phyloP scores from a whole-genome alignment of 2,113 vertebrate species.

The Tragelaphus scriptus region DNA sequence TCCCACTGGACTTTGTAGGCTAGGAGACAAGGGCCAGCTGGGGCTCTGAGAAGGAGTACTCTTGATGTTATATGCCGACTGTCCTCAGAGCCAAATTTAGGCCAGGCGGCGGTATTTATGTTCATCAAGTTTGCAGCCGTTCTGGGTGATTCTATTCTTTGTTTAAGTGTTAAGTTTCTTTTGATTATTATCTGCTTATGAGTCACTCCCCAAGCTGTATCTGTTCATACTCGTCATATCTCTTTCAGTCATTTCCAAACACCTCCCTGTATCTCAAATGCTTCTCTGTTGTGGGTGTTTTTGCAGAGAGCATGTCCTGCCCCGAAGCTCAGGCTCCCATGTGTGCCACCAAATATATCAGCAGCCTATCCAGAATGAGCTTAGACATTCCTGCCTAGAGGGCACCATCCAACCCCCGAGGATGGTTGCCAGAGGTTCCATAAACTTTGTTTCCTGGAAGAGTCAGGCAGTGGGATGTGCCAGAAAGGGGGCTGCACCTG shows the following conservation, averaged over 20 bases:
- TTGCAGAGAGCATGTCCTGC: background rate
- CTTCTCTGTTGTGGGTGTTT: background rate
- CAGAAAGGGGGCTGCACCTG: background rate
- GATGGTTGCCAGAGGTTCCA: background rate
- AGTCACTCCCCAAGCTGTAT: conserved; percentile 26
- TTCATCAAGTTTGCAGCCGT: background rate
- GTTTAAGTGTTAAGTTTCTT: conserved; percentile 23
- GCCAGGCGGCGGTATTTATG: background rate
- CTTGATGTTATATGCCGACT: background rate
- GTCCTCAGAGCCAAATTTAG: background rate
- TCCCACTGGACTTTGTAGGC: background rate
- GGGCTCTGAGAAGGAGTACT: background rate
- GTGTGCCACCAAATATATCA: background rate
- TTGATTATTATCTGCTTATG: background rate
- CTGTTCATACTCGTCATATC: background rate
- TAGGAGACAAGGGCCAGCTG: background rate
- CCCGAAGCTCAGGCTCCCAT: background rate
- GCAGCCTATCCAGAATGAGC: background rate
- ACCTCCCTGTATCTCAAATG: background rate
- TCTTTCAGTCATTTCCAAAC: background rate
- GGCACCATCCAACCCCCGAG: background rate
- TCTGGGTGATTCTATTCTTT: conserved; percentile 31
- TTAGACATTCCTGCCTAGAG: background rate
- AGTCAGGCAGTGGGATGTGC: background rate
- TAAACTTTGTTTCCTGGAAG: background rate